phyloP scores from a whole-genome alignment of 1,140 invertebrate species.

The Bathynomus jamesi region DNA sequence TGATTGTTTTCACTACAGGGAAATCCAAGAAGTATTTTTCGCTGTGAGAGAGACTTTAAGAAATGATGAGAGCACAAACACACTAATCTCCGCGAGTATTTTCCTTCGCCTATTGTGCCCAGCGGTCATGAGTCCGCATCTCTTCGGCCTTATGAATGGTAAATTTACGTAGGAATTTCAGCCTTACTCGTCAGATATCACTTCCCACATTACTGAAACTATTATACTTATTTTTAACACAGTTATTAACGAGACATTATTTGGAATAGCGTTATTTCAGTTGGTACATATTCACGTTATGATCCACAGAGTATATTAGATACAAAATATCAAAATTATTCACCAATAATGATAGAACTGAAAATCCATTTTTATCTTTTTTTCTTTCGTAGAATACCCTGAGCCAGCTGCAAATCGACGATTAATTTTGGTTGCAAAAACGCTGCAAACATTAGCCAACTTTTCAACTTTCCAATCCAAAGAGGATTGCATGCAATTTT shows the following conservation, averaged over 20 bases:
- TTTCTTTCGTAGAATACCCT: constrained; percentile 59
- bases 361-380: too few species aligned
- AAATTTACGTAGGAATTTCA: not conserved
- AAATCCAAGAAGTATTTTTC: constrained; percentile 78
- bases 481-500: constrained; percentile 94
- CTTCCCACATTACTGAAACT: too few species aligned
- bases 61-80: constrained; percentile 78
- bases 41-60: constrained; percentile 68
- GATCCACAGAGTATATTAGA: too few species aligned
- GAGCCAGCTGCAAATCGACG: constrained; percentile 84
- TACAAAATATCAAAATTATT: too few species aligned
- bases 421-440: constrained; percentile 88
- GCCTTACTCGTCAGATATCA: not conserved
- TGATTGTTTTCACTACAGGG: constrained; percentile 45
- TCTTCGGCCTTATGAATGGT: constrained; percentile 85
- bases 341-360: too few species aligned
- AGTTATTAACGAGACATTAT: too few species aligned
- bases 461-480: constrained; percentile 92
- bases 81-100: constrained; percentile 89
- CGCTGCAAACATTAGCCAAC: constrained; percentile 83
- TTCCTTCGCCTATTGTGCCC: constrained; percentile 84
- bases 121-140: constrained; percentile 86
- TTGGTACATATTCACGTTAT: too few species aligned
- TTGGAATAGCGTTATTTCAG: too few species aligned
- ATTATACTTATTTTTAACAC: too few species aligned